A percentile compares a stretch with the other conserved stretches of the same genome.
Evolutionary conservation across 2,888 invertebrate species (phyloP).

Genomic region (Macrostomum cliftonense): DNA sequence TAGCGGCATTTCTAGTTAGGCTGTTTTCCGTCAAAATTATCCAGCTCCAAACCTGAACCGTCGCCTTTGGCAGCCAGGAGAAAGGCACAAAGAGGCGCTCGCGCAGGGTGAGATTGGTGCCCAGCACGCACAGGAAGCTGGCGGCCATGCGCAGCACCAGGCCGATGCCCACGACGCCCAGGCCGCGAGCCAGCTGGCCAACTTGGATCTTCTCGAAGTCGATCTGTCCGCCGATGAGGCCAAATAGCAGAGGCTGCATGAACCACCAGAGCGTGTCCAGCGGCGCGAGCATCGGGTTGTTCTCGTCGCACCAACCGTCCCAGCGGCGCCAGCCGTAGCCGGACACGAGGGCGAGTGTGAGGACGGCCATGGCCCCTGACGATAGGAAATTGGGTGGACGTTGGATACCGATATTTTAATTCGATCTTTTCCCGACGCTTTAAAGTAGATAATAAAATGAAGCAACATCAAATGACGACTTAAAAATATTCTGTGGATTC

Average conservation of each 20-base stretch:
- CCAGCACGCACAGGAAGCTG: conserved; percentile 37
- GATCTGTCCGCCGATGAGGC: conserved; percentile 73
- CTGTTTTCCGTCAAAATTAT: too few species aligned
- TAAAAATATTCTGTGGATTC: too few species aligned
- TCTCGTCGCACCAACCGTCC: conserved; percentile 15
- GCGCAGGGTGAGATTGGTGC: conserved; percentile 61
- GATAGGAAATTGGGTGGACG: too few species aligned
- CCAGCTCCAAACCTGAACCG: conserved; percentile 44
- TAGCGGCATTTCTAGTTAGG: too few species aligned
- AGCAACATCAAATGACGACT: too few species aligned
- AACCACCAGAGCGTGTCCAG: conserved; percentile 86
- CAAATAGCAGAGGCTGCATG: conserved; percentile 80
- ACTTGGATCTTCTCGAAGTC: conserved; percentile 43
- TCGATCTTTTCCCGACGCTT: too few species aligned
- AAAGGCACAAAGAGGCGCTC: conserved; percentile 76
- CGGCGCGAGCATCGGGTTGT: conserved; percentile 50
- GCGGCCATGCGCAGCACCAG: conserved; percentile 42
- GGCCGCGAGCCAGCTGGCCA: conserved; percentile 44
- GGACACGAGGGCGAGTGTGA: conserved; percentile 36
- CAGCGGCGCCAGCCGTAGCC: conserved; percentile 34
- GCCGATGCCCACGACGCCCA: conserved; percentile 48
- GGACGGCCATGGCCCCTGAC: conserved; percentile 1
- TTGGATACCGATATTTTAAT: too few species aligned
- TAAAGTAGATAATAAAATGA: too few species aligned
- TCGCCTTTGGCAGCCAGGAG: conserved; percentile 86